Conservation (phyloP, 2,113 vertebrate genomes). For the Ailurus styani region DNA sequence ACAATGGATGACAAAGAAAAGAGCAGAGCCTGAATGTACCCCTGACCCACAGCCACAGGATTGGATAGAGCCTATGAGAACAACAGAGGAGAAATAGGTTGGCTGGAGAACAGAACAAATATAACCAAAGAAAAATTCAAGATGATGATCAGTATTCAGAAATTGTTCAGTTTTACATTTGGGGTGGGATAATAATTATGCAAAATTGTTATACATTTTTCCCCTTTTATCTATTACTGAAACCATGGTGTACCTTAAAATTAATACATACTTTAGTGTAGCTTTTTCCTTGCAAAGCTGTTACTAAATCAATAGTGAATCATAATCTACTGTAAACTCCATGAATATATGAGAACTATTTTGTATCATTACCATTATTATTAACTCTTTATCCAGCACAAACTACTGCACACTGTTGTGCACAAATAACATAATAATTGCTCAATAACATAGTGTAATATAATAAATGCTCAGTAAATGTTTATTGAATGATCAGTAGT, state of each 20-base stretch:
- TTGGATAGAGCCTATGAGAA: no score
- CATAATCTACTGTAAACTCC: background rate
- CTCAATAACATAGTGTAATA: background rate
- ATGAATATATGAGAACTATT: background rate
- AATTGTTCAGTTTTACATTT: background rate
- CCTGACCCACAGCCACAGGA: background rate
- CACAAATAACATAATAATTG: background rate
- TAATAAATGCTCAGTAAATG: background rate
- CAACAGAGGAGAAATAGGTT: background rate
- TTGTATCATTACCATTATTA: background rate
- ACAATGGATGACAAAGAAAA: background rate
- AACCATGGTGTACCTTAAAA: background rate
- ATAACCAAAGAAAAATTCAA: background rate
- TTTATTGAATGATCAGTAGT: background rate
- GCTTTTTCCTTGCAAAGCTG: background rate
- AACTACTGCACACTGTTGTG: background rate
- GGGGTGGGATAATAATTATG: background rate
- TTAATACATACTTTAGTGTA: background rate
- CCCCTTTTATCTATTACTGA: background rate
- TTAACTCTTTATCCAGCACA: background rate
- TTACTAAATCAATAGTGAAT: background rate
- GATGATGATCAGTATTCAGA: background rate
- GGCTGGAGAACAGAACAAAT: background rate
- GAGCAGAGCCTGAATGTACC: background rate
- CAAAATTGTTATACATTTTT: background rate